phyloP scores from a whole-genome alignment of 1,140 invertebrate genomes.

The Pseudomyrmex pallidus region DNA sequence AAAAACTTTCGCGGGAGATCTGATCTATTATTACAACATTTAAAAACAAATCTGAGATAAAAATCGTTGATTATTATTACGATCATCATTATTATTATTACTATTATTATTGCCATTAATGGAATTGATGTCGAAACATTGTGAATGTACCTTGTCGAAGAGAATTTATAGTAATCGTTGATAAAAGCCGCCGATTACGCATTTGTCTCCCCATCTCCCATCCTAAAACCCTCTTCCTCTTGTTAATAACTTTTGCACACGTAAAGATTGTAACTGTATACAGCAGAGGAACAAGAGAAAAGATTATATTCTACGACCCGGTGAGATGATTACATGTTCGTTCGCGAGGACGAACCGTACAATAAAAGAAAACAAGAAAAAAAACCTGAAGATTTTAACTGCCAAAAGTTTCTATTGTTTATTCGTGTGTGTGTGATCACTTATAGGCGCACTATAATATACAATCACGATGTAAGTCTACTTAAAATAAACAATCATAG shows the following conservation, averaged over 20 bases:
- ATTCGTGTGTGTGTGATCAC: slow-evolving; percentile 42
- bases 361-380: slow-evolving; percentile 39
- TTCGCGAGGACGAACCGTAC: slow-evolving; percentile 18
- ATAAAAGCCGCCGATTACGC: slow-evolving; percentile 54
- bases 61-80: slow-evolving; percentile 76
- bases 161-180: slow-evolving; percentile 64
- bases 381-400: slow-evolving; percentile 45
- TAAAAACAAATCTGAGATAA: slow-evolving; percentile 16
- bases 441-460: slow-evolving; percentile 36
- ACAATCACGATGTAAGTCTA: slow-evolving; percentile 8
- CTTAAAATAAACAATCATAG: slow-evolving; percentile 25
- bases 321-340: neutral
- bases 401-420: slow-evolving; percentile 60
- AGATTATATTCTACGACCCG: slow-evolving; percentile 4
- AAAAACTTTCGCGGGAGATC: slow-evolving; percentile 42
- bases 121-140: slow-evolving; percentile 82
- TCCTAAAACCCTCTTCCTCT: slow-evolving; percentile 18
- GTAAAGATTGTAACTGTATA: slow-evolving; percentile 47
- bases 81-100: slow-evolving; percentile 76
- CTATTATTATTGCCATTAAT: slow-evolving; percentile 81
- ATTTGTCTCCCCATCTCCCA: neutral
- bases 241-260: slow-evolving; percentile 62
- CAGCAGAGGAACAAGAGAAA: neutral
- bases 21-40: slow-evolving; percentile 48
- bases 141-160: slow-evolving; percentile 62